These are phyloP conservation scores for Peromyscus leucopus DNA, from an alignment of 2,113 vertebrate genomes.

Conservation along the genomic window DNA sequence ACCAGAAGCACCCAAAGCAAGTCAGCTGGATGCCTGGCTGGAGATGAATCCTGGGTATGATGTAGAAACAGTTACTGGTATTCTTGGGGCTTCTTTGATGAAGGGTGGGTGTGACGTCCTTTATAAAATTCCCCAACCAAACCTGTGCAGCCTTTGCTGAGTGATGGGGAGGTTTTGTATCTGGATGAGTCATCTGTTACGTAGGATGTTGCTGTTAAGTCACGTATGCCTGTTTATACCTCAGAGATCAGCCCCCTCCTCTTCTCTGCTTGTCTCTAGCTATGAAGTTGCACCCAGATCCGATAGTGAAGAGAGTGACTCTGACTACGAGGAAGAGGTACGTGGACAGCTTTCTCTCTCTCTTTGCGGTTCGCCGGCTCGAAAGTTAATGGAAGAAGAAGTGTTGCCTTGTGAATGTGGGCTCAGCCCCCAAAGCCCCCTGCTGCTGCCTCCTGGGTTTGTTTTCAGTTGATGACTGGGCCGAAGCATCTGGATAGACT, in stretches of 20 bases:
- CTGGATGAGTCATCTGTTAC: neutral
- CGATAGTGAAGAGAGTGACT: constrained; percentile 97
- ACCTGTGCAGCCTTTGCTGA: neutral
- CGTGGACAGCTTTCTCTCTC: constrained; percentile 53
- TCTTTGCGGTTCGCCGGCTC: neutral
- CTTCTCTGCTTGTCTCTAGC: constrained; percentile 82
- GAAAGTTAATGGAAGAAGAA: neutral
- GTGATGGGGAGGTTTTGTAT: neutral
- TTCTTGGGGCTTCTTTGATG: neutral
- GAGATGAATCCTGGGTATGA: constrained; percentile 99
- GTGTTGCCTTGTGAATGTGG: neutral
- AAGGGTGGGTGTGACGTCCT: neutral
- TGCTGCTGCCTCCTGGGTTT: neutral
- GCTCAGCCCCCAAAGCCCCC: neutral
- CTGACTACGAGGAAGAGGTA: constrained; percentile 98
- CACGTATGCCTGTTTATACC: neutral
- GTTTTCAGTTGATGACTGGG: neutral
- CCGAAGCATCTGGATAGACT: neutral
- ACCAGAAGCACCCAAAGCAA: constrained; percentile 97
- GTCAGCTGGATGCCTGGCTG: constrained; percentile 98
- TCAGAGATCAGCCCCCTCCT: neutral
- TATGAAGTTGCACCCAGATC: constrained; percentile 99
- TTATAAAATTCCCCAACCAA: neutral
- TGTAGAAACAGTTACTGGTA: neutral
- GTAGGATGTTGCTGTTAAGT: neutral